Base-by-base conservation (phyloP, 2,797 vertebrate species). In the Parauchenoglanis punctatus region DNA sequence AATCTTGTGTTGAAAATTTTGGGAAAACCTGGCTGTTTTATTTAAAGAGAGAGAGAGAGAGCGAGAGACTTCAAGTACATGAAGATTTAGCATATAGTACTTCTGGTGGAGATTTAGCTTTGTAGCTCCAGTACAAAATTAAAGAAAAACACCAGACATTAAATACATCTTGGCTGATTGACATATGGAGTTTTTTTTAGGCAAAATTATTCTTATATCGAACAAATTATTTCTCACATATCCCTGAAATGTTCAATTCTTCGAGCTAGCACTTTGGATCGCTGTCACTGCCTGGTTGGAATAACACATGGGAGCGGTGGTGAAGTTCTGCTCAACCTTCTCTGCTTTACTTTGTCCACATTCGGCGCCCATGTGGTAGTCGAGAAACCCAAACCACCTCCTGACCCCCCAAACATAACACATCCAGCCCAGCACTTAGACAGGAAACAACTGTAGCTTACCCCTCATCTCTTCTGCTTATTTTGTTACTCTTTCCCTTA, bases 371-470 rank as follows among this genome's bases (percentile, higher is more conserved):
- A 65, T 49, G 73, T 75, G 49, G 49, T 56, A 40, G 72, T 54
- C 40, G 65, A 35, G 46, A 84, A 87, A 89, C 73, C 78, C 61
- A 89, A 83, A 67, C 81, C 52, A 70, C 68, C 82, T 65, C 61
- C 58, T 56, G 44, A 35, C 23, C 61, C 73, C 73, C 76, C 23
- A 78, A 88, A 81, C 56, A 85, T 73, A 91, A 67, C 80, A 80
- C 44, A 89, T 76, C 8, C 75, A 83, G 56, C 44, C 78, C 44
- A 23, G 91, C 93, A 93, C 93, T 91, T 93, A 90, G 87, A 91
- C 75, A 90, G 92, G 92, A 91, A 93, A 94, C 93, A 95, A 94
- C 92, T 91, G 91, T 85, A 92, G 91, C 93, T 93, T 91, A 92
- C 90, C 88, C 87, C 85, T 84, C 92, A 92, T 91, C 86, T 92